Percentiles rank a stretch among this genome's conserved stretches.
Evolutionary conservation across 2,113 vertebrate species (phyloP).

Genomic region (Triplophysa dalaica): DNA sequence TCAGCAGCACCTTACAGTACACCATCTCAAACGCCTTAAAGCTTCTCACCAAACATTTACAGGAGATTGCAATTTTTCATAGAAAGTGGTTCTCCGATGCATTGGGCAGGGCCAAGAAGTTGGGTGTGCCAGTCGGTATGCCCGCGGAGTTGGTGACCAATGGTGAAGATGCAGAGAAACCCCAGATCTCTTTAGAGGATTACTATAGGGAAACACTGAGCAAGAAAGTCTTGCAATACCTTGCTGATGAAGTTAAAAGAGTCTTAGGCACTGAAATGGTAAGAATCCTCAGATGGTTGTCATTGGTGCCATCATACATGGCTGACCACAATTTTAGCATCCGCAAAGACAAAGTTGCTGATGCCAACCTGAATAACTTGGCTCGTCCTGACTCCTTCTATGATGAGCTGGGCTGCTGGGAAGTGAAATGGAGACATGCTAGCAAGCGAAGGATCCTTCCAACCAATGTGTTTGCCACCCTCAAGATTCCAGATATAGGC

Average conservation of each 20-base stretch:
- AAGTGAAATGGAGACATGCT: slow-evolving; percentile 79
- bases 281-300: slow-evolving; percentile 77
- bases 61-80: slow-evolving; percentile 77
- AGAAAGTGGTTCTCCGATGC: slow-evolving; percentile 79
- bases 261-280: slow-evolving; percentile 79
- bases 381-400: slow-evolving; percentile 78
- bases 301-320: slow-evolving; percentile 79
- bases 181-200: slow-evolving; percentile 71
- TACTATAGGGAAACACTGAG: slow-evolving; percentile 74
- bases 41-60: slow-evolving; percentile 78
- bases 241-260: slow-evolving; percentile 75
- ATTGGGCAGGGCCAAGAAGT: slow-evolving; percentile 74
- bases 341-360: slow-evolving; percentile 78
- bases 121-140: slow-evolving; percentile 69
- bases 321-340: slow-evolving; percentile 82
- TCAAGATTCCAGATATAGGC: slow-evolving; percentile 78
- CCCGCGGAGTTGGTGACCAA: slow-evolving; percentile 56
- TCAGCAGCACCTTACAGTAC: slow-evolving; percentile 80
- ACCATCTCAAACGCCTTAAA: slow-evolving; percentile 82
- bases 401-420: slow-evolving; percentile 79
- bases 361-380: slow-evolving; percentile 79
- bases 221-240: slow-evolving; percentile 74
- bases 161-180: slow-evolving; percentile 49
- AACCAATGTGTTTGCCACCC: slow-evolving; percentile 75
- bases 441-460: slow-evolving; percentile 79